Evolutionary conservation across 2,888 invertebrate genomes (phyloP).

Genomic region (Griposia aprilina): DNA sequence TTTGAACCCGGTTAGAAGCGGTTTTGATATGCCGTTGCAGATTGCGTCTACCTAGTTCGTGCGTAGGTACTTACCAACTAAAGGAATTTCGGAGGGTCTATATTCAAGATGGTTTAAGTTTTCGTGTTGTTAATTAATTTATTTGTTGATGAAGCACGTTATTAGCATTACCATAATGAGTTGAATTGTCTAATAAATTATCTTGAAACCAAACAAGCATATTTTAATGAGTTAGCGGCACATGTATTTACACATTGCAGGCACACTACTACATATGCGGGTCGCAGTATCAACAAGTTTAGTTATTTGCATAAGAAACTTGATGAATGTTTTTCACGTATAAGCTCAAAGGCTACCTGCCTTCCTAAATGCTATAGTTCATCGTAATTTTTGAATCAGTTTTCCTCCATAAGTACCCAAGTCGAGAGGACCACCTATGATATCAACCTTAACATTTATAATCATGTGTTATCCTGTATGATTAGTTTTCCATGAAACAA

Average conservation of each 20-base stretch:
- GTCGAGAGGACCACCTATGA: constrained; percentile 13
- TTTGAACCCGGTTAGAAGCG: constrained; percentile 20
- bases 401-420: constrained; percentile 34
- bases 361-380: not conserved
- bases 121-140: constrained; percentile 2
- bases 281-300: constrained; percentile 16
- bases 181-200: constrained; percentile 23
- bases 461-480: constrained; percentile 61
- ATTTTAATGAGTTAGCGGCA: constrained; percentile 15
- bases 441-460: constrained; percentile 27
- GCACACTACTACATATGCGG: not conserved
- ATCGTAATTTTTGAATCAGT: not conserved
- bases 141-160: constrained; percentile 3
- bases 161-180: constrained; percentile 10
- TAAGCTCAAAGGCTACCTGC: not conserved
- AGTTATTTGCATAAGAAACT: not conserved
- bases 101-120: not conserved
- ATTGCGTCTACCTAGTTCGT: constrained; percentile 16
- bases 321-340: not conserved
- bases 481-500: constrained; percentile 73
- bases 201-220: constrained; percentile 5
- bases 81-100: constrained; percentile 18
- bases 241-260: not conserved
- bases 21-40: constrained; percentile 34
- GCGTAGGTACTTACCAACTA: constrained; percentile 20